phyloP scores from a whole-genome alignment of 2,113 vertebrate species.

The Syrmaticus mikado region DNA sequence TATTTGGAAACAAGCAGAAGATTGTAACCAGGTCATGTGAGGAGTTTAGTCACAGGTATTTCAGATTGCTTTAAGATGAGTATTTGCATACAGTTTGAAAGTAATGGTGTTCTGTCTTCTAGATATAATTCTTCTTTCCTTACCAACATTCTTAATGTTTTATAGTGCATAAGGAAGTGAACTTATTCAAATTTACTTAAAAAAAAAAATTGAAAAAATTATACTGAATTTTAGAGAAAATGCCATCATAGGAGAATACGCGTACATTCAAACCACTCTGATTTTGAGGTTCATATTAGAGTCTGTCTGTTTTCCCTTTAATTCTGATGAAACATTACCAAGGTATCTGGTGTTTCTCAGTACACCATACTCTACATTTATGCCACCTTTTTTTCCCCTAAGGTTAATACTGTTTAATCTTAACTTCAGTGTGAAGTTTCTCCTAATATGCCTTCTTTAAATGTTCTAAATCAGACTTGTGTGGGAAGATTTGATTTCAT shows the following conservation, averaged over 20 bases:
- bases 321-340: neutral
- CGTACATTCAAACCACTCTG: neutral
- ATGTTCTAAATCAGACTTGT: neutral
- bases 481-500: neutral
- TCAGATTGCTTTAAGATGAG: neutral
- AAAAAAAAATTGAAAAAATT: neutral
- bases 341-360: neutral
- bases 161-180: neutral
- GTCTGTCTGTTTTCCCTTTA: neutral
- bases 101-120: neutral
- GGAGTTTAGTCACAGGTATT: neutral
- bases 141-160: neutral
- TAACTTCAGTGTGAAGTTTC: neutral
- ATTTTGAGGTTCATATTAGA: fast-evolving
- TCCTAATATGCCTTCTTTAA: neutral
- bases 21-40: neutral
- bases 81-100: neutral
- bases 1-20: neutral
- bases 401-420: neutral
- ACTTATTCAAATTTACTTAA: neutral
- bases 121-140: neutral
- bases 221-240: neutral
- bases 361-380: neutral
- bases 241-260: neutral
- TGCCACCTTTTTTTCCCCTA: neutral